Conservation (phyloP, 2,797 vertebrate genomes). For the Hapalemur alaotrensis region DNA sequence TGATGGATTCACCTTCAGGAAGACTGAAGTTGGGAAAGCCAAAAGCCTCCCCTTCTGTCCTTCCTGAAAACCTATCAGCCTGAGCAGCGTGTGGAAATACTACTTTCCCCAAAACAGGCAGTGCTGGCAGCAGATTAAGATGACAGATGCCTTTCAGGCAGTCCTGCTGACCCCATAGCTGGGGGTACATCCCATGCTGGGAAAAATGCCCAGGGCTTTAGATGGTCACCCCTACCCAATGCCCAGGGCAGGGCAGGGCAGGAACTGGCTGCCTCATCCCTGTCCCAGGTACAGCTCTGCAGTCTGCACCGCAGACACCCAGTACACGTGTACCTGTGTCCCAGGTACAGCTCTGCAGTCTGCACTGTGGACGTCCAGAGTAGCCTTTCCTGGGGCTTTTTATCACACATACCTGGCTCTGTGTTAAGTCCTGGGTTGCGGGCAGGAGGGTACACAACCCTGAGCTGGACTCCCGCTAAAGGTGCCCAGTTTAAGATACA, state of each 20-base stretch:
- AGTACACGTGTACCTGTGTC: no score
- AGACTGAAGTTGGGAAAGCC: not conserved
- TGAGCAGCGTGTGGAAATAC: not conserved
- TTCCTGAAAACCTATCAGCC: not conserved
- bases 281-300: not conserved
- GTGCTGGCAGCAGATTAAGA: not conserved
- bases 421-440: not conserved
- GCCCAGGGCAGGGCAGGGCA: not conserved
- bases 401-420: not conserved
- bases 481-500: not conserved
- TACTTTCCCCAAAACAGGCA: not conserved
- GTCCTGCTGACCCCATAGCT: not conserved
- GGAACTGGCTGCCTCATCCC: not conserved
- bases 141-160: not conserved
- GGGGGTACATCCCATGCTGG: not conserved
- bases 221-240: no score
- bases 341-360: not conserved
- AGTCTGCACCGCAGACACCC: fast-evolving
- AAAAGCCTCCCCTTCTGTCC: not conserved
- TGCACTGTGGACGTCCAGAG: fast-evolving
- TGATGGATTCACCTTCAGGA: not conserved
- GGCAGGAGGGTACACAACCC: no score
- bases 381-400: not conserved
- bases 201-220: not conserved
- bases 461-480: not conserved